Base-by-base conservation (phyloP, 1,140 invertebrate species). In the Lepidotrigona ventralis region DNA sequence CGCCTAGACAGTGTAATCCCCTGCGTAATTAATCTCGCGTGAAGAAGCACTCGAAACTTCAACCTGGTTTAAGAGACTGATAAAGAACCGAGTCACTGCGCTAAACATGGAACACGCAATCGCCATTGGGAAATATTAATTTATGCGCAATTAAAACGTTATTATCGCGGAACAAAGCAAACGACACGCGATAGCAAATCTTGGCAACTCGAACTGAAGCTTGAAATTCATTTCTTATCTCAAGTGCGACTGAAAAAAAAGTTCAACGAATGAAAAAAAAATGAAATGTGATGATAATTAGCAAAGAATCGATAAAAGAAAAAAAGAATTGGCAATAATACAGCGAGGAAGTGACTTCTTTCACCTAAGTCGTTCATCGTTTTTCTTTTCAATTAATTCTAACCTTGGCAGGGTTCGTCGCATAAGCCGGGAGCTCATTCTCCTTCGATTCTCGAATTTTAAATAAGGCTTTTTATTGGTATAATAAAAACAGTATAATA, bases 321-420 rank as follows among this genome's bases (percentile, higher is more conserved):
- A 63, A 53, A 29, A 63, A 51, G 51, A 11, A 60, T 33, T 72
- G 2, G 63, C 11, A 23, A 54, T 68, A 58, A 81, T n/a, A 19
- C 14, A 15, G 64, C 39, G 29, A 46, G 6, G 17, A n/a, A n/a
- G 23, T 56, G 53, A 58, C 79, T 68, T 76, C 69, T 76, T 68
- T 21, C 26, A 46, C 15, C 51, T 21, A 19, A 60, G 11, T 6
- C 33, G 53, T 81, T 29, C 58, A 51, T 81, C 79, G 66, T 74
- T 46, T 56, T 54, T 46, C 33, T 76, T 68, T 51, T 69, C 80
- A 76, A 81, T 81, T 81, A 81, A 81, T 74, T 60, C 23, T 15
- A 9, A 5, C 1, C 17, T 17, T 21, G 51, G 6, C 17, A 23
- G 9, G 53, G 15, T 33, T 23, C 23, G 14, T 79, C 33, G 23